Evolutionary conservation across 1,140 invertebrate genomes (phyloP).

Genomic region (Caligus rogercresseyi): DNA sequence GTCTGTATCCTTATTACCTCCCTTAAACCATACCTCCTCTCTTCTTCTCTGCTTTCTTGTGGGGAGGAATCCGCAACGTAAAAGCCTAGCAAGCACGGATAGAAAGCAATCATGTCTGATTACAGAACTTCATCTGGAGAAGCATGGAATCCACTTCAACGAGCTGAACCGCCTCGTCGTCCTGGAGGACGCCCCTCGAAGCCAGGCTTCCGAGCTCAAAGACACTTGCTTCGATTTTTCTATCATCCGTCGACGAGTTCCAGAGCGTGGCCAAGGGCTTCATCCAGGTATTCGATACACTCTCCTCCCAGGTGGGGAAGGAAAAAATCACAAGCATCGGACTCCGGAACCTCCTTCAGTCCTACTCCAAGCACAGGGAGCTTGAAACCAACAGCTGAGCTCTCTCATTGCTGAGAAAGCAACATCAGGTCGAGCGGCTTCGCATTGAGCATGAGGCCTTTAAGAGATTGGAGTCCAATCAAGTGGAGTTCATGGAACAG

Average conservation of each 20-base stretch:
- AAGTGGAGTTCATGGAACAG: conserved; percentile 17
- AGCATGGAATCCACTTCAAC: conserved; percentile 8
- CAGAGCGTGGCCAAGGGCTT: background rate
- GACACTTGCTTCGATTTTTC: conserved; percentile 11
- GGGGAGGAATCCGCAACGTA: no score
- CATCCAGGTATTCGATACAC: conserved; percentile 1
- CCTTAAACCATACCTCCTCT: no score
- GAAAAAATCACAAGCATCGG: conserved; percentile 9
- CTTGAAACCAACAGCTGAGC: background rate
- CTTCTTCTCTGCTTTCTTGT: no score
- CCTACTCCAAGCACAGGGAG: conserved; percentile 7
- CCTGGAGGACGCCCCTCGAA: conserved; percentile 1
- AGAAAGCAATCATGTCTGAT: no score
- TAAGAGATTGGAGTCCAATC: conserved; percentile 7
- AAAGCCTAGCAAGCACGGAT: no score
- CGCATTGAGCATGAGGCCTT: conserved; percentile 3
- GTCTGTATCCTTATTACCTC: no score
- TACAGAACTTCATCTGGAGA: no score
- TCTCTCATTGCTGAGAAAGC: conserved; percentile 13
- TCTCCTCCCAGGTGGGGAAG: background rate
- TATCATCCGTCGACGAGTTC: background rate
- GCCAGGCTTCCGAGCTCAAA: conserved; percentile 4
- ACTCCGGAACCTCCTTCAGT: conserved; percentile 9
- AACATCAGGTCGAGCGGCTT: background rate
- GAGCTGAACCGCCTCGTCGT: conserved; percentile 6